A percentile compares a stretch with the other conserved stretches of the same genome.
Evolutionary conservation across 2,797 vertebrate species (phyloP).

Genomic region (Gymnopithys bicolor): DNA sequence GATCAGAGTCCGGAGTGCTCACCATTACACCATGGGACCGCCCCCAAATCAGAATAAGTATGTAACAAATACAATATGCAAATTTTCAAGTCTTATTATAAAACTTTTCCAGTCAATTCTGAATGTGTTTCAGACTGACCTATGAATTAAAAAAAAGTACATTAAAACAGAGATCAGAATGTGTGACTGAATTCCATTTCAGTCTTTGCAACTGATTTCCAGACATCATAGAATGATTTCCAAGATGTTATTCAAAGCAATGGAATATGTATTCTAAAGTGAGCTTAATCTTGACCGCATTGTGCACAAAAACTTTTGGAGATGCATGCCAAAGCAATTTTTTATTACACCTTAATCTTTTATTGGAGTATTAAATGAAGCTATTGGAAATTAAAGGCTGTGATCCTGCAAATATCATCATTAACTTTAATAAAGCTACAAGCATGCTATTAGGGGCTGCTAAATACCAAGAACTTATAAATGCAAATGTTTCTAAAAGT

Average conservation of each 20-base stretch:
- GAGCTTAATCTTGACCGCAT: slow-evolving; percentile 3
- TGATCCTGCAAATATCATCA: neutral
- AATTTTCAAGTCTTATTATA: neutral
- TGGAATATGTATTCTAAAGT: neutral
- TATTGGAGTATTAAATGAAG: neutral
- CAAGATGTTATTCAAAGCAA: slow-evolving; percentile 30
- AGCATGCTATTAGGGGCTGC: neutral
- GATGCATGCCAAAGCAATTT: neutral
- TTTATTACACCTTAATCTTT: neutral
- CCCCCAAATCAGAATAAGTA: neutral
- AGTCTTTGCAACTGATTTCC: slow-evolving; percentile 12
- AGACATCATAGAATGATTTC: slow-evolving; percentile 9
- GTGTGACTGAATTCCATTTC: slow-evolving; percentile 20
- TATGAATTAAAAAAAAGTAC: neutral
- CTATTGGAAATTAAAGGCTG: neutral
- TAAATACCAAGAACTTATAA: neutral
- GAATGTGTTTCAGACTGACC: neutral
- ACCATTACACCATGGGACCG: no score
- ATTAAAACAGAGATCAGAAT: neutral
- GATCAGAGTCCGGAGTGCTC: no score
- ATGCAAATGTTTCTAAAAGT: neutral
- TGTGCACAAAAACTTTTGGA: slow-evolving; percentile 26
- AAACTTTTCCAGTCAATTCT: neutral
- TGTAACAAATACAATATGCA: neutral
- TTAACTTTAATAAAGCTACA: neutral